Conservation (phyloP, 2,888 invertebrate species). For the Hirtodrosophila trivittata region DNA sequence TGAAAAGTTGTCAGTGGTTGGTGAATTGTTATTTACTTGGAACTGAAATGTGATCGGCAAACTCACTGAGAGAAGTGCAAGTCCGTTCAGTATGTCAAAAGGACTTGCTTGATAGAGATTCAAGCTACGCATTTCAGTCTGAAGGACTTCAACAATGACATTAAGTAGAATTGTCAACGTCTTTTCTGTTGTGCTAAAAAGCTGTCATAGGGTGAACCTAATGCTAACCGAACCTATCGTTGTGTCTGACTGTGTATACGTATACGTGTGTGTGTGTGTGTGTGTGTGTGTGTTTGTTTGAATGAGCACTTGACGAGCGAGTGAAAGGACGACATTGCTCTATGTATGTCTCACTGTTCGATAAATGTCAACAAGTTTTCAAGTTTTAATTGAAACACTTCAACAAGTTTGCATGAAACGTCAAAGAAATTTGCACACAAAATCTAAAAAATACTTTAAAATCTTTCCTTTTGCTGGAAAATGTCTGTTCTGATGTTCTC, state of each 20-base stretch:
- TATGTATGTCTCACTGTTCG: conserved; percentile 57
- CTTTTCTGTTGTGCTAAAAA: conserved; percentile 33
- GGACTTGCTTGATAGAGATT: background rate
- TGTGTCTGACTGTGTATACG: conserved; percentile 1
- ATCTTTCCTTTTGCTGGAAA: conserved; percentile 37
- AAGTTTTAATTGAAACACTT: conserved; percentile 77
- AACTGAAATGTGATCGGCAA: conserved; percentile 21
- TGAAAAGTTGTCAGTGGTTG: no score
- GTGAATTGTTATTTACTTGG: conserved; percentile 5
- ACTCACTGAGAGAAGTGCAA: conserved; percentile 11
- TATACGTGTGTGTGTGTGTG: conserved; percentile 11
- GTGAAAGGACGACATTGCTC: conserved; percentile 30
- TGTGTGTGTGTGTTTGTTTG: conserved; percentile 15
- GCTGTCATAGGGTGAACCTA: conserved; percentile 21
- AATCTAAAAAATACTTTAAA: conserved; percentile 33
- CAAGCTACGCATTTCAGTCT: background rate
- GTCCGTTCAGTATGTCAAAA: conserved; percentile 10
- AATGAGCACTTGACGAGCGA: conserved; percentile 27
- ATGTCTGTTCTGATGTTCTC: conserved; percentile 6
- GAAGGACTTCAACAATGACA: conserved; percentile 48
- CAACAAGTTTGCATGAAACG: conserved; percentile 53
- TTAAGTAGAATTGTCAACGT: conserved; percentile 43
- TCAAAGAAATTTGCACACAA: conserved; percentile 44
- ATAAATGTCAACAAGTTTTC: conserved; percentile 73
- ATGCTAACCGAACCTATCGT: no score